These are phyloP conservation scores for Torymus tubicola DNA, from an alignment of 2,888 invertebrate genomes.

Conservation along the genomic window DNA sequence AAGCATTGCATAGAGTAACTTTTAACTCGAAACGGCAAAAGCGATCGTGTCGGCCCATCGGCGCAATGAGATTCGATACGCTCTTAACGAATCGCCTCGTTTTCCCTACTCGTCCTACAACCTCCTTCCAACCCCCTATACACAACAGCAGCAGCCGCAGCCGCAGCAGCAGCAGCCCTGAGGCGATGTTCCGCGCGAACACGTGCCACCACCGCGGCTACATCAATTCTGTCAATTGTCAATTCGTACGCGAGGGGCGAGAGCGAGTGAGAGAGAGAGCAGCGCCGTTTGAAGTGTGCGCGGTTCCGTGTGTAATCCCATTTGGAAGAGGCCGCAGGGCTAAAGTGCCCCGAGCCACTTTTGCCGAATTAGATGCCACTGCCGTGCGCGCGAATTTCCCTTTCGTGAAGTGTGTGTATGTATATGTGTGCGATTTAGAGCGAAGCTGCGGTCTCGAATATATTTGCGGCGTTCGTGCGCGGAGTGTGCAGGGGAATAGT, in stretches of 20 bases:
- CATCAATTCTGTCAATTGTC: constrained; percentile 76
- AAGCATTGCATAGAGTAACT: too few species aligned
- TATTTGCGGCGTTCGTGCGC: not conserved
- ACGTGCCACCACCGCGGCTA: constrained; percentile 61
- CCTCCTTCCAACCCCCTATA: not conserved
- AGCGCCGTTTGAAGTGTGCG: constrained; percentile 73
- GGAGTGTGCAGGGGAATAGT: too few species aligned
- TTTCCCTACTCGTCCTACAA: constrained; percentile 20
- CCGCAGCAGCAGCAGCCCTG: constrained; percentile 46
- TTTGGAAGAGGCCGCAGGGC: constrained; percentile 61
- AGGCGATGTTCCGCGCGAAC: constrained; percentile 62
- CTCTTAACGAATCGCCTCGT: constrained; percentile 42
- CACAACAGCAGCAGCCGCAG: not conserved
- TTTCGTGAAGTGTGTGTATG: not conserved
- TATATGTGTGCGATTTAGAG: too few species aligned
- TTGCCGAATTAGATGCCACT: constrained; percentile 51
- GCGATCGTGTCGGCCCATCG: not conserved
- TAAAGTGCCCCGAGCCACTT: constrained; percentile 51
- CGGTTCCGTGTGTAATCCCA: constrained; percentile 68
- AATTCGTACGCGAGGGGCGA: constrained; percentile 66
- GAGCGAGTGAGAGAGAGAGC: constrained; percentile 62
- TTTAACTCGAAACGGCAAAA: too few species aligned
- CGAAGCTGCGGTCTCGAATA: constrained; percentile 1
- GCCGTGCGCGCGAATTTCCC: constrained; percentile 40
- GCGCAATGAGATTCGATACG: constrained; percentile 19